phyloP scores from a whole-genome alignment of 2,113 vertebrate genomes.

The Cavia porcellus region DNA sequence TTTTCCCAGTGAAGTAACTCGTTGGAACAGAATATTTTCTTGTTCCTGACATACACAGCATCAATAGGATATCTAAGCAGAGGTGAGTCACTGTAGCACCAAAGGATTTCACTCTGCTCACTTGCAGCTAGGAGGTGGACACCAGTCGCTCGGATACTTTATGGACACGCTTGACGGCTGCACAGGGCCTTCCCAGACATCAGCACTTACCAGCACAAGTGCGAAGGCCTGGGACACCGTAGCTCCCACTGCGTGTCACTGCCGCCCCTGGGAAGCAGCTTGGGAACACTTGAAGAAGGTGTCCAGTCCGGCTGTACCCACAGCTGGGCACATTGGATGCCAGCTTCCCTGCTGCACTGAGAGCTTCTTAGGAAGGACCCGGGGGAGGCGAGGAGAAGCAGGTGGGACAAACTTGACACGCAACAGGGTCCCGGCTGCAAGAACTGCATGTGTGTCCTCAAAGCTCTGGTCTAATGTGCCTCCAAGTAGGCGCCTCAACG shows the following conservation, averaged over 20 bases:
- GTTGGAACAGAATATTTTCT: background rate
- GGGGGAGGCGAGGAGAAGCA: background rate
- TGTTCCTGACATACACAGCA: background rate
- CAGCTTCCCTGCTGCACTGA: background rate
- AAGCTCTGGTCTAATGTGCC: background rate
- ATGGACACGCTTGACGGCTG: background rate
- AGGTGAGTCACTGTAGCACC: background rate
- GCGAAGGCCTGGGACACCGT: background rate
- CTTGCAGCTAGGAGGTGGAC: background rate
- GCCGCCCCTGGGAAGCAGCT: background rate
- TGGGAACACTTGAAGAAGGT: background rate
- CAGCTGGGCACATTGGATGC: background rate
- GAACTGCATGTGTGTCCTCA: background rate
- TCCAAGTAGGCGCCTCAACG: background rate
- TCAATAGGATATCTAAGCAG: background rate
- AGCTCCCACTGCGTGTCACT: background rate
- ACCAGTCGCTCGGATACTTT: background rate
- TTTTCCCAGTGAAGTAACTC: background rate
- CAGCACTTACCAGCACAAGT: background rate
- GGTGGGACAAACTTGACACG: background rate
- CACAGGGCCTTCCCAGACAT: background rate
- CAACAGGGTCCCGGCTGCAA: rapidly evolving
- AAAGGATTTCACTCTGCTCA: background rate
- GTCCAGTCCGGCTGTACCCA: background rate
- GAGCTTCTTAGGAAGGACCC: background rate